Percentiles rank a stretch among this genome's conserved stretches.
Evolutionary conservation across 2,797 vertebrate genomes (phyloP).

Genomic region (Characodon lateralis): DNA sequence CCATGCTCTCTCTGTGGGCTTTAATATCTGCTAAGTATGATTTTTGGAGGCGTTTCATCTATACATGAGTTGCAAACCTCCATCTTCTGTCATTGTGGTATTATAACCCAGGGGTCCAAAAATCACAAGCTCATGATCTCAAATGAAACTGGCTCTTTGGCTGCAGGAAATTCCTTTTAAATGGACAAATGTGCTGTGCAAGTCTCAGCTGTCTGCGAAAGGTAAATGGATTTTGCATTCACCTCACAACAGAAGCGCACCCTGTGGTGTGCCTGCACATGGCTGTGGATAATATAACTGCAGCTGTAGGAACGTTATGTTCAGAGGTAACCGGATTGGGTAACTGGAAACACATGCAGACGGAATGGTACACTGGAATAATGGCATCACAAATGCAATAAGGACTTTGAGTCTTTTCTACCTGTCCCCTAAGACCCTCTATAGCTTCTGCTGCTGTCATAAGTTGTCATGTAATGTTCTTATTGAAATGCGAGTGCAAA

Average conservation of each 20-base stretch:
- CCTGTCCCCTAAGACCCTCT: slow-evolving; percentile 11
- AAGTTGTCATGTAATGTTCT: slow-evolving; percentile 5
- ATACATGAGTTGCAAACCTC: slow-evolving; percentile 52
- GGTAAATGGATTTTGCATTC: slow-evolving; percentile 77
- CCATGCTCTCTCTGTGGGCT: slow-evolving; percentile 40
- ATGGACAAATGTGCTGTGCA: slow-evolving; percentile 56
- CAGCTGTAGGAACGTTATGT: slow-evolving; percentile 61
- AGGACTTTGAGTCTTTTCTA: slow-evolving; percentile 40
- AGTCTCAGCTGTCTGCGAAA: slow-evolving; percentile 57
- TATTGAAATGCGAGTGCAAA: neutral
- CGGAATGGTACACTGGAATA: slow-evolving; percentile 32
- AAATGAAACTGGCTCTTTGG: slow-evolving; percentile 34
- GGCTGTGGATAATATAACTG: slow-evolving; percentile 64
- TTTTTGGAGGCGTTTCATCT: slow-evolving; percentile 67
- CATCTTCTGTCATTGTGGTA: slow-evolving; percentile 63
- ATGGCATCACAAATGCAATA: slow-evolving; percentile 35
- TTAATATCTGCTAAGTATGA: slow-evolving; percentile 63
- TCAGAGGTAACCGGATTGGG: slow-evolving; percentile 66
- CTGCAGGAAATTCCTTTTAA: slow-evolving; percentile 52
- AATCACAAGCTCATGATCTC: slow-evolving; percentile 45
- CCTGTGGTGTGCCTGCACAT: slow-evolving; percentile 63
- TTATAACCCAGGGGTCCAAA: slow-evolving; percentile 56
- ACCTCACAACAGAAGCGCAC: slow-evolving; percentile 68
- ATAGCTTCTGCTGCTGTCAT: slow-evolving; percentile 16
- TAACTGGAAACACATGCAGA: slow-evolving; percentile 83